Conservation (phyloP, 2,797 vertebrate species). For the Epinephelus coioides region DNA sequence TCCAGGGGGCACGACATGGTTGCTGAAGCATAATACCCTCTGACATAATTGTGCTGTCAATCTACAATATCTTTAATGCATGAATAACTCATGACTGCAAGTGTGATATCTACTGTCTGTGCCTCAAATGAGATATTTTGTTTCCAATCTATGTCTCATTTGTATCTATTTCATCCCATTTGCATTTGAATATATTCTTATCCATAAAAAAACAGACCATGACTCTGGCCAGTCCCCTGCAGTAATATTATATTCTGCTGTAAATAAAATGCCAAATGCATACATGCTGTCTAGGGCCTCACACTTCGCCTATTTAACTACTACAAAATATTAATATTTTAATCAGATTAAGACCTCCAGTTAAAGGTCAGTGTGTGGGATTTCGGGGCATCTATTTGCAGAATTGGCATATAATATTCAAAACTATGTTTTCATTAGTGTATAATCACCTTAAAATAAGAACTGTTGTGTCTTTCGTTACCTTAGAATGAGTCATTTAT, state of each 20-base stretch:
- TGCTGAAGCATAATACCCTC: conserved; percentile 65
- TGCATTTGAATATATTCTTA: conserved; percentile 39
- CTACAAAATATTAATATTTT: not conserved
- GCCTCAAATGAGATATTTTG: conserved; percentile 42
- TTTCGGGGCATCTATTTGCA: no score
- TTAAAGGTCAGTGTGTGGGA: no score
- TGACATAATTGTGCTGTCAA: conserved; percentile 73
- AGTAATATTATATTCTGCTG: conserved; percentile 19
- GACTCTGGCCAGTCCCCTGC: conserved; percentile 24
- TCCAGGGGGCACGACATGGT: conserved; percentile 57
- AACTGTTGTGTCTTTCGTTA: no score
- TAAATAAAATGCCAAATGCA: conserved; percentile 14
- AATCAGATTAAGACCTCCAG: not conserved
- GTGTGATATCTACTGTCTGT: conserved; percentile 49
- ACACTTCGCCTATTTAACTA: not conserved
- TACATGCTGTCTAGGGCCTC: not conserved
- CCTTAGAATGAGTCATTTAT: no score
- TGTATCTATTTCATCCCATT: conserved; percentile 44
- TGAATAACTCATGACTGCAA: conserved; percentile 69
- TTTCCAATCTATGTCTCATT: conserved; percentile 43
- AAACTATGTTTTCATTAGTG: no score
- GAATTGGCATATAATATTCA: no score
- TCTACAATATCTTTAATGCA: conserved; percentile 64
- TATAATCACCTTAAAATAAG: no score
- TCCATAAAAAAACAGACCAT: conserved; percentile 20